Evolutionary conservation across 1,140 invertebrate species (phyloP).

Genomic region (Sipha flava): DNA sequence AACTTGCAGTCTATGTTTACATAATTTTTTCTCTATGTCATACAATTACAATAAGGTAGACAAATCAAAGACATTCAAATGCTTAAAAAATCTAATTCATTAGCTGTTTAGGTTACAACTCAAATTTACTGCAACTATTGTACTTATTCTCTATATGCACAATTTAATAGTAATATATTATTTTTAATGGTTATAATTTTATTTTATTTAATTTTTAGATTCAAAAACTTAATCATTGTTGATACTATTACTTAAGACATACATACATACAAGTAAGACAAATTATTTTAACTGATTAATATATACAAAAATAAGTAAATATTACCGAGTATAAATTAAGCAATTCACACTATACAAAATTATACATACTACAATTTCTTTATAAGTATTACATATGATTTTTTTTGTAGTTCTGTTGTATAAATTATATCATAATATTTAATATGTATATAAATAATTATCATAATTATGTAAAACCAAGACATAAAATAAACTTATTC

Average conservation of each 20-base stretch:
- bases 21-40: no score
- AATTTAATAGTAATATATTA: neutral
- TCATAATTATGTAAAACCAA: neutral
- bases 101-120: neutral
- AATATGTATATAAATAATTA: neutral
- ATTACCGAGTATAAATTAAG: no score
- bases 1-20: neutral
- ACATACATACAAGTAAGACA: neutral
- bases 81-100: neutral
- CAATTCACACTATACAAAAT: no score
- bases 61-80: neutral
- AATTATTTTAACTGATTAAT: neutral
- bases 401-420: no score
- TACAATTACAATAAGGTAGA: no score
- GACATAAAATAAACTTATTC: neutral
- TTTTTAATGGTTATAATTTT: neutral
- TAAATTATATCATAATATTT: no score
- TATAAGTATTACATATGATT: no score
- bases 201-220: neutral
- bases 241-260: neutral
- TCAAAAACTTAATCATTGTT: neutral
- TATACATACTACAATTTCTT: no score
- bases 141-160: neutral
- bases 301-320: no score
- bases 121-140: neutral